Evolutionary conservation across 1,140 invertebrate species (phyloP).

Genomic region (Paraescarpia echinospica): DNA sequence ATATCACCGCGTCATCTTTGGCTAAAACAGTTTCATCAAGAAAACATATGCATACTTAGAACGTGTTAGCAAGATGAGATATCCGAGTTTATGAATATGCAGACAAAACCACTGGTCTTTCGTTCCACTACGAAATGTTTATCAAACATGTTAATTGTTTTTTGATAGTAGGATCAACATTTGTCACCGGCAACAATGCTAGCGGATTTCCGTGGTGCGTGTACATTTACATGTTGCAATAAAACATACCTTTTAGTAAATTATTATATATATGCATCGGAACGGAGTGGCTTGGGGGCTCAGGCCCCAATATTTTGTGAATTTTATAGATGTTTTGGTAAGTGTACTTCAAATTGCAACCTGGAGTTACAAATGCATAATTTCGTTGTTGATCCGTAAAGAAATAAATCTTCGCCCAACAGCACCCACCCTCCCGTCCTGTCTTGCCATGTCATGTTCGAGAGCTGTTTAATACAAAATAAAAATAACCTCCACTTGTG

Average conservation of each 20-base stretch:
- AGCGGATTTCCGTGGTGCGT: background rate
- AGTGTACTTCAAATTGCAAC: no score
- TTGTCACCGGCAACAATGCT: background rate
- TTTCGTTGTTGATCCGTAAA: no score
- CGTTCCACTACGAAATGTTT: background rate
- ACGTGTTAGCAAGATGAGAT: background rate
- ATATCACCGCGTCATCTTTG: background rate
- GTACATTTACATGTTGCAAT: background rate
- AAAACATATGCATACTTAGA: background rate
- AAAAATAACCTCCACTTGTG: no score
- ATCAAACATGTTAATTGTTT: background rate
- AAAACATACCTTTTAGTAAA: background rate
- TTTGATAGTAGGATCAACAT: background rate
- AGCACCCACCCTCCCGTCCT: no score
- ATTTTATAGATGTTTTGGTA: no score
- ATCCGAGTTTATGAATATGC: background rate
- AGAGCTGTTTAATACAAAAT: no score
- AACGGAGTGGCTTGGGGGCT: background rate
- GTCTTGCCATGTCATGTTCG: no score
- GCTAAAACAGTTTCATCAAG: background rate
- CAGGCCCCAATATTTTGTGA: no score
- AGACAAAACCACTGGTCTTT: background rate
- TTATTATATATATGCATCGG: background rate
- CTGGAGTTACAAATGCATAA: no score
- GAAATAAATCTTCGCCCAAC: no score